phyloP scores from a whole-genome alignment of 2,888 invertebrate genomes.

The Orchesellides sinensis region DNA sequence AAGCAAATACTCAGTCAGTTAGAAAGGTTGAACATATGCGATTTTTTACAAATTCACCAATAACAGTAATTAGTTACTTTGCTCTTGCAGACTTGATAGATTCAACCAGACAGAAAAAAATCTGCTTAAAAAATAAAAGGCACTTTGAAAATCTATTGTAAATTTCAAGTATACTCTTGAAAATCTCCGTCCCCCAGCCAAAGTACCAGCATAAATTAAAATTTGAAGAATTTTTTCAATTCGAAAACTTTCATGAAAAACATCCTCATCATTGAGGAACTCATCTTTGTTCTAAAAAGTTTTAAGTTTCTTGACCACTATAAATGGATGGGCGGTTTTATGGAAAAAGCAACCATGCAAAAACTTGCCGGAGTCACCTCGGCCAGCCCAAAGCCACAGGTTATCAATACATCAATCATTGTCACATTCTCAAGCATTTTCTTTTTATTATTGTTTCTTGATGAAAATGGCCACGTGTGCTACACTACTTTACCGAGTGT shows the following conservation, averaged over 20 bases:
- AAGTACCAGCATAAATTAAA: too few relatives aligned
- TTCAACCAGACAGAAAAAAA: too few relatives aligned
- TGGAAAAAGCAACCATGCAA: conserved; percentile 5
- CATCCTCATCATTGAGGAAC: too few relatives aligned
- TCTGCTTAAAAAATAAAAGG: too few relatives aligned
- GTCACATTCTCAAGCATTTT: conserved; percentile 34
- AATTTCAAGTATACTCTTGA: too few relatives aligned
- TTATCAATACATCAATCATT: conserved; percentile 54
- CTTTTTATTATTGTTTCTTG: not conserved
- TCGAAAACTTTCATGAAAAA: too few relatives aligned
- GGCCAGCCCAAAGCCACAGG: not conserved
- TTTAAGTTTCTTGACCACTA: too few relatives aligned
- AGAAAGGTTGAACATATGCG: conserved; percentile 43
- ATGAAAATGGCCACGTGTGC: not conserved
- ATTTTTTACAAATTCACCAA: conserved; percentile 51
- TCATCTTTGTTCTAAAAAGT: too few relatives aligned
- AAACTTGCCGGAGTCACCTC: not conserved
- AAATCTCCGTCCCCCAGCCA: too few relatives aligned
- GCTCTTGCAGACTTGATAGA: too few relatives aligned
- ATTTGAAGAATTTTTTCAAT: too few relatives aligned
- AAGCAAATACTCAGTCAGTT: conserved; percentile 14
- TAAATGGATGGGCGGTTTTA: conserved; percentile 19
- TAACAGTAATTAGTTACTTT: conserved; percentile 55
- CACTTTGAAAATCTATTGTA: too few relatives aligned
- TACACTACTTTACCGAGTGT: not conserved